phyloP scores from a whole-genome alignment of 1,140 invertebrate genomes.

The Homarus americanus region DNA sequence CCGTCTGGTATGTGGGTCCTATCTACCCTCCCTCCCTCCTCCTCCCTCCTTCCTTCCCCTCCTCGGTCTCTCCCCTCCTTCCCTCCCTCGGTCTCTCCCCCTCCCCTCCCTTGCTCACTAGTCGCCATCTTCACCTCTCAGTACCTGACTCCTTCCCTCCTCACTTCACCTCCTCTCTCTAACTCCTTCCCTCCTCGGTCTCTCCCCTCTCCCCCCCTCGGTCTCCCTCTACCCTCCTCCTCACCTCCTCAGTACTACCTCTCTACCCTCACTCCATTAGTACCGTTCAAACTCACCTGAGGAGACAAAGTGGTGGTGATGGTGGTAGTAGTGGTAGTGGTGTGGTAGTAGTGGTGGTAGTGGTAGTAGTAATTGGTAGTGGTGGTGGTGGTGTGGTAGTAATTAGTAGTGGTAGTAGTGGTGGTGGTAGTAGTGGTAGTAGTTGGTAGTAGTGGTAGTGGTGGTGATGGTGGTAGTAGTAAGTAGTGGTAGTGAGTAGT shows the following conservation, averaged over 20 bases:
- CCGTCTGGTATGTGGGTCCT: too few relatives aligned
- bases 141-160: neutral
- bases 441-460: too few relatives aligned
- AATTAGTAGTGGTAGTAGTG: too few relatives aligned
- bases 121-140: neutral
- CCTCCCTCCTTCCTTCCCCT: slow-evolving; percentile 1
- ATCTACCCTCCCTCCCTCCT: slow-evolving; percentile 10
- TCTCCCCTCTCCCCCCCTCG: neutral
- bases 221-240: neutral
- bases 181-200: neutral
- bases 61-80: neutral
- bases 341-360: too few relatives aligned
- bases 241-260: neutral
- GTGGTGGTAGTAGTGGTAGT: neutral
- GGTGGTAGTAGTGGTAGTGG: too few relatives aligned
- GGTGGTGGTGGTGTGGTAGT: too few relatives aligned
- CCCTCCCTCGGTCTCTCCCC: neutral
- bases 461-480: too few relatives aligned
- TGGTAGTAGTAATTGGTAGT: too few relatives aligned
- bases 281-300: neutral
- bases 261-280: neutral
- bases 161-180: neutral
- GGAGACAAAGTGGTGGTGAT: neutral
- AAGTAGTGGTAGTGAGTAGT: neutral
- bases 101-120: neutral